Conservation (phyloP, 2,113 vertebrate genomes). For the Andinoacara biseriatus region DNA sequence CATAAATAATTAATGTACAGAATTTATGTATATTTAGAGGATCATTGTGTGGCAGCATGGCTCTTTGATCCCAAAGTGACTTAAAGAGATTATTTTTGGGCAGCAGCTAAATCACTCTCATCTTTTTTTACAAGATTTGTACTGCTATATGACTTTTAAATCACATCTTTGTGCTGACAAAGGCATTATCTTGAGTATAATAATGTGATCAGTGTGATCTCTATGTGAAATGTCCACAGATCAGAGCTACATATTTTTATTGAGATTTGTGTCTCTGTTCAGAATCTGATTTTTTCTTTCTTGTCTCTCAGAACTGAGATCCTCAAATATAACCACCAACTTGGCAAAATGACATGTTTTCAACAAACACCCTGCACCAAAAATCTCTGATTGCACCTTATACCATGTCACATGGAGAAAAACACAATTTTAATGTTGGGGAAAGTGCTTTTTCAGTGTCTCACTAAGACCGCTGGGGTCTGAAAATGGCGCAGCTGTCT, state of each 20-base stretch:
- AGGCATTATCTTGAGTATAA: neutral
- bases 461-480: neutral
- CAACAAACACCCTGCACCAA: neutral
- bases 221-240: too few species aligned
- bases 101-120: neutral
- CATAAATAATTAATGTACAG: too few species aligned
- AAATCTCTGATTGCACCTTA: neutral
- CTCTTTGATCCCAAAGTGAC: too few species aligned
- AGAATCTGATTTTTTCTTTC: neutral
- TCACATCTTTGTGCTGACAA: neutral
- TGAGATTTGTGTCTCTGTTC: neutral
- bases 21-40: too few species aligned
- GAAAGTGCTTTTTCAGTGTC: neutral
- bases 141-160: neutral
- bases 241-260: neutral
- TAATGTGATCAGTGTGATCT: neutral
- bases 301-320: neutral
- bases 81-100: too few species aligned
- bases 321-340: neutral
- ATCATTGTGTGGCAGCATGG: too few species aligned
- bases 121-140: neutral
- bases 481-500: neutral
- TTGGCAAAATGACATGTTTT: neutral
- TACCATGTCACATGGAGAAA: neutral
- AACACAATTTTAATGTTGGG: conserved; percentile 7